These are phyloP conservation scores for Urocitellus parryii DNA, from an alignment of 2,113 vertebrate genomes.

Conservation along the genomic window DNA sequence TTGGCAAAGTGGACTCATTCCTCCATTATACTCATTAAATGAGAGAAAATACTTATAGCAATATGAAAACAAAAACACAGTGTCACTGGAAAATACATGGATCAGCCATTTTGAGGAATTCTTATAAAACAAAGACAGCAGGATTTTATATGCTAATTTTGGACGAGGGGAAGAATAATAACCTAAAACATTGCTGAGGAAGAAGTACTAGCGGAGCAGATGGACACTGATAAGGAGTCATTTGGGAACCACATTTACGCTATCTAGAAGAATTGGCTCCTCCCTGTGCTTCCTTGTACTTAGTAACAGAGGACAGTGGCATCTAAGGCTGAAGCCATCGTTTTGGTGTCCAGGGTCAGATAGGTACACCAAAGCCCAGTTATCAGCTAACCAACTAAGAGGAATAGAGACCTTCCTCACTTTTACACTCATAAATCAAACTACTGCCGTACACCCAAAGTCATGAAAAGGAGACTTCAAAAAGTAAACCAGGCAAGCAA, in stretches of 20 bases:
- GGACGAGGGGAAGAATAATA: not conserved
- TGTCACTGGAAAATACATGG: not conserved
- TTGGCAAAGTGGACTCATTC: not conserved
- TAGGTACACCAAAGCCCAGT: not conserved
- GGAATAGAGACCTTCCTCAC: not conserved
- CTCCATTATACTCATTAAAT: constrained; percentile 1
- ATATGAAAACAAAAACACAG: not conserved
- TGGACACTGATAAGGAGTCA: not conserved
- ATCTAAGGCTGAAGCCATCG: not conserved
- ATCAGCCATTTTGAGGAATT: constrained; percentile 2
- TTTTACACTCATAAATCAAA: not conserved
- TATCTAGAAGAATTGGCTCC: not conserved
- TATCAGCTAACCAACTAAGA: not conserved
- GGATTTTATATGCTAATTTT: not conserved
- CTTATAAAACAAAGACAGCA: not conserved
- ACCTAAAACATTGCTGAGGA: not conserved
- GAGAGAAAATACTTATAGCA: not conserved
- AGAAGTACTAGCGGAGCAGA: not conserved
- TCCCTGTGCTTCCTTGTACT: not conserved
- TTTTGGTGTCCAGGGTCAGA: not conserved
- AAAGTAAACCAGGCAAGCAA: not conserved
- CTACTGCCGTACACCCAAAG: not conserved
- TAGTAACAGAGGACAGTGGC: not conserved
- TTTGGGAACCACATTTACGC: not conserved
- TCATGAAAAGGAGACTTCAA: not conserved